Conservation (phyloP, 2,888 invertebrate genomes). For the Lithophane leautieri region DNA sequence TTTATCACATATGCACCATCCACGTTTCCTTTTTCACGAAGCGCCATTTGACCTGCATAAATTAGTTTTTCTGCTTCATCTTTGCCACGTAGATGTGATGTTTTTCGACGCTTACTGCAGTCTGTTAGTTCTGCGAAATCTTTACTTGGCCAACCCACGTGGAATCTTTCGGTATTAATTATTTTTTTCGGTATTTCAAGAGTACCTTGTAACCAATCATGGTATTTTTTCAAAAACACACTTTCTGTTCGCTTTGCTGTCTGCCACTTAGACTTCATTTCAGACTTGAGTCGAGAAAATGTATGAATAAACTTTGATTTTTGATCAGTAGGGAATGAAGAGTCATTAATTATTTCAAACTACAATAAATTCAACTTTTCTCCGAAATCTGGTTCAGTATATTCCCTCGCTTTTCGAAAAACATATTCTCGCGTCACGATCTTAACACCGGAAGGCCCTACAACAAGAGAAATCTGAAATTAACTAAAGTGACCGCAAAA, state of each 20-base stretch:
- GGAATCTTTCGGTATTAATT: neutral
- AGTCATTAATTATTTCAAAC: too few relatives aligned
- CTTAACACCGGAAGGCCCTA: too few relatives aligned
- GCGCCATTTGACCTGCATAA: constrained; percentile 7
- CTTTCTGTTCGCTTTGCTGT: constrained; percentile 3
- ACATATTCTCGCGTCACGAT: too few relatives aligned
- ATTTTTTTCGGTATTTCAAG: constrained; percentile 6
- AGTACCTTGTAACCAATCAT: neutral
- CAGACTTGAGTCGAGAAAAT: too few relatives aligned
- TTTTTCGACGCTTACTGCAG: constrained; percentile 3
- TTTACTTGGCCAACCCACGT: neutral
- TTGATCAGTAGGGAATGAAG: too few relatives aligned
- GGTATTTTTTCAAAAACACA: constrained; percentile 4
- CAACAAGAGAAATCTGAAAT: too few relatives aligned
- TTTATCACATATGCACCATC: neutral
- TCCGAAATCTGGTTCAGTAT: too few relatives aligned
- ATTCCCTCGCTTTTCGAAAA: too few relatives aligned
- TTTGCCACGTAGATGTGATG: neutral
- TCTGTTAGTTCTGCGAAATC: neutral
- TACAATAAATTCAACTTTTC: too few relatives aligned
- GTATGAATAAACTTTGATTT: too few relatives aligned
- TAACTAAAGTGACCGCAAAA: constrained; percentile 12
- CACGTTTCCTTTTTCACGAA: neutral
- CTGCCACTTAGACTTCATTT: constrained; percentile 1
- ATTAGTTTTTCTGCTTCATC: neutral